phyloP scores from a whole-genome alignment of 2,797 vertebrate genomes.

The Thalassophryne amazonica region DNA sequence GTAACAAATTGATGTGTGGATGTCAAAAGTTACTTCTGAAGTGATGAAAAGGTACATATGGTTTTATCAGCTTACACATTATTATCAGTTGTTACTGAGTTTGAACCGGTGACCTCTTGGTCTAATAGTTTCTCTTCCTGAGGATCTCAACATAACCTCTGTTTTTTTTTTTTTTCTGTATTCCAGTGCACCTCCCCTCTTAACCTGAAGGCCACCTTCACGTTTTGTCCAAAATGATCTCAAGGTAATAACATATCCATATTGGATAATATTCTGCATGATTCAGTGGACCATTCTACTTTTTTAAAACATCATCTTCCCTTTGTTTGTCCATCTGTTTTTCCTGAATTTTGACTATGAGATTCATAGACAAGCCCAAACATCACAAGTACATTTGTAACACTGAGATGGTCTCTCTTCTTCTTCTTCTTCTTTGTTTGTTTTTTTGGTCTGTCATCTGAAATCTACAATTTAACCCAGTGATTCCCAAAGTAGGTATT shows the following conservation, averaged over 20 bases:
- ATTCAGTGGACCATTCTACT: not conserved
- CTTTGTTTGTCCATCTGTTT: not conserved
- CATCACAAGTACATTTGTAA: too few species aligned
- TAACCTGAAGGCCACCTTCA: slow-evolving; percentile 12
- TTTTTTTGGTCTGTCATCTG: too few species aligned
- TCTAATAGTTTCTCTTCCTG: slow-evolving; percentile 43
- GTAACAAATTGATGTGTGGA: too few species aligned
- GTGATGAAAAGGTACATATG: slow-evolving; percentile 15
- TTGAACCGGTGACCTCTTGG: slow-evolving; percentile 49
- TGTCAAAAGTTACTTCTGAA: slow-evolving; percentile 6
- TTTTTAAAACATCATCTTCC: not conserved
- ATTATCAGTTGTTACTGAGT: slow-evolving; percentile 38
- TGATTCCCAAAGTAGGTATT: too few species aligned
- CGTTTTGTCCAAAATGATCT: not conserved
- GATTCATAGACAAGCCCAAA: too few species aligned
- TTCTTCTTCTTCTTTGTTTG: too few species aligned
- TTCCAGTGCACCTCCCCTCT: slow-evolving; percentile 33
- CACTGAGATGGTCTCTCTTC: too few species aligned
- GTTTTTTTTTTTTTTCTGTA: slow-evolving; percentile 26
- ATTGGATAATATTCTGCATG: too few species aligned
- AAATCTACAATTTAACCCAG: too few species aligned
- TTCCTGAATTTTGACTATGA: not conserved
- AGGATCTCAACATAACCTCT: slow-evolving; percentile 20
- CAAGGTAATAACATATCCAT: slow-evolving; percentile 44
- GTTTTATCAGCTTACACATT: slow-evolving; percentile 28